These are phyloP conservation scores for Dioctria linearis DNA, from an alignment of 2,888 invertebrate species.

Conservation along the genomic window DNA sequence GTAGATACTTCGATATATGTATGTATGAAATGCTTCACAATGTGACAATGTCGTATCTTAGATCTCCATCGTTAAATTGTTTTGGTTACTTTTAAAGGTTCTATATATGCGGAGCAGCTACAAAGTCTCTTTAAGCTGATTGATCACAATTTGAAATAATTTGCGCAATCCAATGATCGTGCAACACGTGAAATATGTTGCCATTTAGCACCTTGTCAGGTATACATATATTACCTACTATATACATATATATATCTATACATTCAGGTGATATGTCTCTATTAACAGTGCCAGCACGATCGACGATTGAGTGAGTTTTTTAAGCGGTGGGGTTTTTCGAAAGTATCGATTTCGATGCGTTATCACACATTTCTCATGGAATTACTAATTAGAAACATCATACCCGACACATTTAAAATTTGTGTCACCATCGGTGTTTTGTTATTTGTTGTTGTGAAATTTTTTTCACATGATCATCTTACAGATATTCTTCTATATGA, in stretches of 20 bases:
- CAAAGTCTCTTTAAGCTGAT: neutral
- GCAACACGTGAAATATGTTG: slow-evolving; percentile 53
- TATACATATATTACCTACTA: neutral
- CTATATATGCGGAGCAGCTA: slow-evolving; percentile 1
- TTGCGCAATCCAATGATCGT: slow-evolving; percentile 52
- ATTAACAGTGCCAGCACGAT: slow-evolving; percentile 15
- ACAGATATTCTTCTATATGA: no score
- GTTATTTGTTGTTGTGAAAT: no score
- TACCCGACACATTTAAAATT: neutral
- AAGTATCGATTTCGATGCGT: slow-evolving; percentile 6
- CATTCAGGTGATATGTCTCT: slow-evolving; percentile 23
- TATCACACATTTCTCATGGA: slow-evolving; percentile 30
- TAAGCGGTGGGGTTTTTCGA: slow-evolving; percentile 17
- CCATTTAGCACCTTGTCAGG: slow-evolving; percentile 54
- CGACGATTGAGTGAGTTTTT: neutral
- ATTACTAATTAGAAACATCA: slow-evolving; percentile 10
- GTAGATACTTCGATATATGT: no score
- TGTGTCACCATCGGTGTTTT: no score
- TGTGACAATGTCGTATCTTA: neutral
- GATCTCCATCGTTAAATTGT: no score
- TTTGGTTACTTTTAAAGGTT: neutral
- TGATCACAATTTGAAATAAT: slow-evolving; percentile 31
- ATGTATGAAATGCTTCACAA: no score
- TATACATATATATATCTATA: neutral
- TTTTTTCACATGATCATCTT: no score